Percentiles rank a stretch among this genome's conserved stretches.
These are phyloP conservation scores for Ammodytes marinus DNA, from an alignment of 2,113 vertebrate species.

Conservation along the genomic window DNA sequence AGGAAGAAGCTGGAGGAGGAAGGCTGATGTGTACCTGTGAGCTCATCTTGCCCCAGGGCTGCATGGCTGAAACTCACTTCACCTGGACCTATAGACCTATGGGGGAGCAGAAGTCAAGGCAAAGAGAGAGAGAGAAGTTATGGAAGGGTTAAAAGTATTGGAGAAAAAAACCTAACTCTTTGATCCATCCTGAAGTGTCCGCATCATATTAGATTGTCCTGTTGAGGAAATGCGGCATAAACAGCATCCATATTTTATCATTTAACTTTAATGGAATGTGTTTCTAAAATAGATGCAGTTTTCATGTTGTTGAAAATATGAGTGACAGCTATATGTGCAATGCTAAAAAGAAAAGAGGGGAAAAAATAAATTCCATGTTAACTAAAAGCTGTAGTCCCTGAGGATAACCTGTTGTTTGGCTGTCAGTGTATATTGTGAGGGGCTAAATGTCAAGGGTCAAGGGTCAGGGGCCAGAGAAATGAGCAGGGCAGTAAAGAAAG, in stretches of 20 bases:
- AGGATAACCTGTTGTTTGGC: slow-evolving; percentile 41
- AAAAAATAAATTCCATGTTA: neutral
- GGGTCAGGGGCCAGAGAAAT: slow-evolving; percentile 60
- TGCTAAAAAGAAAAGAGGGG: neutral
- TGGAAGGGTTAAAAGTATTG: neutral
- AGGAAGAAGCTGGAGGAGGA: slow-evolving; percentile 49
- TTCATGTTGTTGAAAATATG: neutral
- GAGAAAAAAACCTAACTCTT: neutral
- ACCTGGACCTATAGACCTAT: neutral
- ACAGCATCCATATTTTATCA: neutral
- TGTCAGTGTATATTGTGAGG: slow-evolving; percentile 23
- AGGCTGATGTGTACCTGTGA: slow-evolving; percentile 45
- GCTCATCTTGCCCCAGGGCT: slow-evolving; percentile 53
- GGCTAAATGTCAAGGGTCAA: slow-evolving; percentile 54
- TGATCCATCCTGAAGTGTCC: neutral
- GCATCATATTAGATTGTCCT: neutral
- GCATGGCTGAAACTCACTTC: slow-evolving; percentile 19
- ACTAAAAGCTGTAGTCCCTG: slow-evolving; percentile 12
- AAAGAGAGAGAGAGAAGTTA: slow-evolving; percentile 11
- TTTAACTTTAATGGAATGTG: neutral
- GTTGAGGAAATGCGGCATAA: neutral
- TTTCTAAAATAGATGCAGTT: neutral
- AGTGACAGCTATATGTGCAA: neutral
- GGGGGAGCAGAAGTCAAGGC: slow-evolving; percentile 12
- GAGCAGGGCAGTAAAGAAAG: slow-evolving; percentile 56